Base-by-base conservation (phyloP, 2,888 invertebrate species). In the Eristalis pertinax region DNA sequence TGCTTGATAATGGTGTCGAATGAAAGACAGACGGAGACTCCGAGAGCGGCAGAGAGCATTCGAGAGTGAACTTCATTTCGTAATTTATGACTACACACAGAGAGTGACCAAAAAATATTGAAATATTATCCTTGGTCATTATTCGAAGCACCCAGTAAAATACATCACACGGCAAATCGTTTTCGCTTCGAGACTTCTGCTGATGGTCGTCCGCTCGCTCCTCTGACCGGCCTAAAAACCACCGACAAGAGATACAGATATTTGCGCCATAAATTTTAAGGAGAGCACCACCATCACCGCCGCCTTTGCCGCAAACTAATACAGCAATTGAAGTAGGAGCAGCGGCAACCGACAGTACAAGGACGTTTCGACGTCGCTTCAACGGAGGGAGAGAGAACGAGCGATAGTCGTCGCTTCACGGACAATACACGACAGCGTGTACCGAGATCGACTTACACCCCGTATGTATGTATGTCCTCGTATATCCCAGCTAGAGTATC, bases 51-150 rank as follows among this genome's bases (percentile, higher is more conserved):
- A 7, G 11, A 8, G 26, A 4, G 60, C 32, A 43, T 56, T 19
- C 29, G 24, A 72, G 19, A 64, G 43, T 43, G 11, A 74, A 84
- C 79, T 79, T 76, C 72, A 79, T 84, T 87, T 84, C 75, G 83
- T 84, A 83, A 84, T 87, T 87, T 87, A 87, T 87, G 79, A 79
- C 87, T 84, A 76, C 84, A 84, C 84, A 84, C 68, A 78, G 79
- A 38, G 79, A 84, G 75, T 87, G 84, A 79, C 75, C 87, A 84
- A 87, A 87, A 83, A 84, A 84, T 87, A 87, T 87, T 87, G 87
- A 87, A 87, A 87, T 87, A 87, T 87, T 87, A 87, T 87, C 79
- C 79, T 79, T 76, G 87, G 79, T 79, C 87, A 84, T 87, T 87
- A 87, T 84, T 79, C 79, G 83, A 80, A 84, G 84, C 83, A 87